phyloP scores from a whole-genome alignment of 2,113 vertebrate species.

The Zapornia atra region DNA sequence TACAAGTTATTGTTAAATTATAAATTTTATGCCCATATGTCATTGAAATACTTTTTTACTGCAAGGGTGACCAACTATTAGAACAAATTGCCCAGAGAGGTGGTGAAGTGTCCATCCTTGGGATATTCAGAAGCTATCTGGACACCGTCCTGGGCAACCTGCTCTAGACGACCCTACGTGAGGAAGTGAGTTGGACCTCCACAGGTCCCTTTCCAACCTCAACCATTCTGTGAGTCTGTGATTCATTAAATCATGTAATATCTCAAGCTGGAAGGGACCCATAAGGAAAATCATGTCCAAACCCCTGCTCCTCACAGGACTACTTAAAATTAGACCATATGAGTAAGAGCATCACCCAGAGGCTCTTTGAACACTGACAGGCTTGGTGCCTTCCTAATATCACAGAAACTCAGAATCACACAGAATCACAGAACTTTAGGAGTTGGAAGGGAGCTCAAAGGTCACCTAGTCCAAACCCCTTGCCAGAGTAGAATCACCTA shows the following conservation, averaged over 20 bases:
- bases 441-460: too few relatives aligned
- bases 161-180: background rate
- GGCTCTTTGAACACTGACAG: background rate
- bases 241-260: background rate
- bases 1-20: background rate
- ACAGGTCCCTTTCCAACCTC: too few relatives aligned
- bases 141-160: background rate
- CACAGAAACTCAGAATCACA: too few relatives aligned
- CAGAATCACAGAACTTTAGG: too few relatives aligned
- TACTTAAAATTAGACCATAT: background rate
- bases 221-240: background rate
- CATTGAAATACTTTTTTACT: background rate
- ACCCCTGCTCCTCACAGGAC: background rate
- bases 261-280: background rate
- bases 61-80: background rate
- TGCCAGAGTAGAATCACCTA: too few relatives aligned
- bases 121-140: background rate
- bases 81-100: background rate
- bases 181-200: too few relatives aligned
- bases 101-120: background rate
- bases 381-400: background rate
- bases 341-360: background rate
- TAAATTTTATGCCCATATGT: background rate
- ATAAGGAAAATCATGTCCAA: background rate
- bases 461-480: too few relatives aligned